Base-by-base conservation (phyloP, 2,113 vertebrate genomes). In the Gulo gulo region DNA sequence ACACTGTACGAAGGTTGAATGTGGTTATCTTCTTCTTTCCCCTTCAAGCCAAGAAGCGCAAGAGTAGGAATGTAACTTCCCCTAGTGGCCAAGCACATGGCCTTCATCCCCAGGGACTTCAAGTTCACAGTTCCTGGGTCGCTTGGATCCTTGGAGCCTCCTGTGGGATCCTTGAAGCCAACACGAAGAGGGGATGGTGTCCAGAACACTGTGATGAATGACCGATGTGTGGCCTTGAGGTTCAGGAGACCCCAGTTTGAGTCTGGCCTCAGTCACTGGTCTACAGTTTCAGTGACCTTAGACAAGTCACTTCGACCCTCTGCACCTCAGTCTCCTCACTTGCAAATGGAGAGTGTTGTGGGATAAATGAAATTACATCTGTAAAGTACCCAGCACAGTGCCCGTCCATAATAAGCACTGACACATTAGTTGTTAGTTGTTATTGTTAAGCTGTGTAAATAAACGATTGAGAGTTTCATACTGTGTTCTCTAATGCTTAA, bases 1-100 rank as follows among this genome's bases (percentile, higher is more conserved):
- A 31, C 2, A 0, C 52, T 16, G 12, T 4, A 0, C 24, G 1
- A 7, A 73, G 42, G 3, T 63, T 42, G 16, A 12, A 36, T 47
- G 14, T 12, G 57, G n/a, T 24, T 12, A 1, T 7, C 24, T 79
- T 24, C 39, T n/a, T 2, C 55, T 76, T 88, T n/a, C 8, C 4
- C 57, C 88, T 39, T 52, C 85, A 57, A 16, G 59, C 63, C 7
- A 50, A 93, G 63, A 69, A 79, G 0, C 12, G 5, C 12, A 0
- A 0, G 18, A 69, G 47, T 11, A 59, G 45, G n/a, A 6, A 26
- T 34, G 2, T 57, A 4, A 21, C 16, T 50, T 61, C 42, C 88
- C 34, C 13, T 6, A 0, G 57, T 26, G 39, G 55, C n/a, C 11
- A 34, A 31, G 24, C 24, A 21, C 23, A 8, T 55, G 2, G 0